Evolutionary conservation across 2,797 vertebrate species (phyloP).

Genomic region (Carapus acus): DNA sequence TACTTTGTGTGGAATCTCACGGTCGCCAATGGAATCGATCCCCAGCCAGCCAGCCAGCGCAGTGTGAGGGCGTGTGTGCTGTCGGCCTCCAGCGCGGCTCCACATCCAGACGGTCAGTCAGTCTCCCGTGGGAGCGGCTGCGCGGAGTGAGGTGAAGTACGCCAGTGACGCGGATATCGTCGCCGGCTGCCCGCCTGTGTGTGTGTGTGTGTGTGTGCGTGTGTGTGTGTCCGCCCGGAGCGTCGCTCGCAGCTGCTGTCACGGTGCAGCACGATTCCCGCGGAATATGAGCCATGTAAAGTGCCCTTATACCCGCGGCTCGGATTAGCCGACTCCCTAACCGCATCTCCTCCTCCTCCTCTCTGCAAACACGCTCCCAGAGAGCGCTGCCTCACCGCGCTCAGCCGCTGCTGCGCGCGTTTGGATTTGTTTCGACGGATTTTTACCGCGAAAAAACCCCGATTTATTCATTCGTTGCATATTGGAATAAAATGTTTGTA

Average conservation of each 20-base stretch:
- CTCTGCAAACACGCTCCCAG: conserved; percentile 54
- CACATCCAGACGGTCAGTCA: conserved; percentile 40
- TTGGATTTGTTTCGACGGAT: too few relatives aligned
- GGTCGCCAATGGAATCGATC: conserved; percentile 59
- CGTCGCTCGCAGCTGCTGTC: conserved; percentile 58
- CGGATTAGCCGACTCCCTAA: conserved; percentile 74
- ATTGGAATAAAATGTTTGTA: too few relatives aligned
- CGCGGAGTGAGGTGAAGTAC: conserved; percentile 41
- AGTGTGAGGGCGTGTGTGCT: conserved; percentile 35
- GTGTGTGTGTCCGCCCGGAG: conserved; percentile 54
- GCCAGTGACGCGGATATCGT: conserved; percentile 41
- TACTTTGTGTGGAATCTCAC: conserved; percentile 68
- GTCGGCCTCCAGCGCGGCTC: conserved; percentile 34
- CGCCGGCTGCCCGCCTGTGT: too few relatives aligned
- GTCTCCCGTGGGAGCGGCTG: too few relatives aligned
- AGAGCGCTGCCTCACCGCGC: conserved; percentile 40
- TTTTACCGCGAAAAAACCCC: too few relatives aligned
- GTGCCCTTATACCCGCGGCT: conserved; percentile 67
- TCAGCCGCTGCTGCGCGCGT: too few relatives aligned
- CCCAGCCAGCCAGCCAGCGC: conserved; percentile 9
- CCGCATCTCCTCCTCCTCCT: conserved; percentile 75
- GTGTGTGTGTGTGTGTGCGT: too few relatives aligned
- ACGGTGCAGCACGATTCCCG: conserved; percentile 65
- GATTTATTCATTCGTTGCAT: too few relatives aligned
- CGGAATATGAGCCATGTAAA: conserved; percentile 71